Evolutionary conservation across 2,113 vertebrate genomes (phyloP), one percentile per base, ranked within the genome.

Genomic region (Nicator chloris): DNA sequence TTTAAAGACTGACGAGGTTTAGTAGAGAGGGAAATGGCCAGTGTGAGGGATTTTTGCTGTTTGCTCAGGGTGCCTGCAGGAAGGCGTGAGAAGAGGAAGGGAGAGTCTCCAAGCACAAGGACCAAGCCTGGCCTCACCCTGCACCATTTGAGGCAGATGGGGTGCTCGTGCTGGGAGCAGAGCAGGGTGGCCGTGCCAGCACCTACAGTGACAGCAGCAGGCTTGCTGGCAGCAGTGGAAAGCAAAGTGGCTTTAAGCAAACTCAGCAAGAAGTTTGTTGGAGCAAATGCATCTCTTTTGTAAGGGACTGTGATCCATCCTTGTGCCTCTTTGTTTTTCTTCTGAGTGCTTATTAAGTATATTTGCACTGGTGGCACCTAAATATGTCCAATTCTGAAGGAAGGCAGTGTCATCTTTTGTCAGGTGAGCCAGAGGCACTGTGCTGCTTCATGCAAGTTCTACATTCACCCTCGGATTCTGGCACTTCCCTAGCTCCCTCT

Each of bases 101-200:
- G 86, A 88, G 69, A 92, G 26, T 18, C 2, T 1, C 35, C 4
- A 11, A 18, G 63, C 11, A 7, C 3, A 21, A 60, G 51, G 2
- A 10, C 19, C 14, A 11, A 56, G 65, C 4, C 2, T 85, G 82
- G 83, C 68, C 47, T 70, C 7, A 4, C 19, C 59, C 51, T 0
- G 0, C 0, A 1, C 28, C 5, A 4, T 23, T 7, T 39, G 72
- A 68, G 31, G 22, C 26, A 15, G 56, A 39, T 66, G 6, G 7
- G 45, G 13, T 15, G 21, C 15, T 47, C 54, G 47, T 5, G 30
- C 61, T 26, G 13, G 15, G 31, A 88, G 53, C 54, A 63, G 45
- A 85, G 54, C 6, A 2, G 40, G 40, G 73, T 61, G 77, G n/a
- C 33, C 0, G 0, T 0, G 10, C 35, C 1, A 3, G 37, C 17